Evolutionary conservation across 1,140 invertebrate genomes (phyloP).

Genomic region (Trissolcus basalis): DNA sequence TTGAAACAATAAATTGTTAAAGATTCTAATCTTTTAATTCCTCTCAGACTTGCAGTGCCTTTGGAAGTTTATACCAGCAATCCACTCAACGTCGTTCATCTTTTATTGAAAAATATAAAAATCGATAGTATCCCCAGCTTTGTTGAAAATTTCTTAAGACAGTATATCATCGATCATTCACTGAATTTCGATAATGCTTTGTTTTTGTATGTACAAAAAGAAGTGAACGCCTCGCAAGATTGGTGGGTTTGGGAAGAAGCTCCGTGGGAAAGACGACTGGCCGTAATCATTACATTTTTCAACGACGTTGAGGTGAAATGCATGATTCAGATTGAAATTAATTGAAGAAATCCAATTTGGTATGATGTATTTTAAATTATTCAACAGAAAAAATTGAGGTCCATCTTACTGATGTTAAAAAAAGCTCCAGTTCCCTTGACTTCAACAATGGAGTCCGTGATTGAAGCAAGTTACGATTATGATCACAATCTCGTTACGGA

Average conservation of each 20-base stretch:
- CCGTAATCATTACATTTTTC: slow-evolving; percentile 61
- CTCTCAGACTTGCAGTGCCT: slow-evolving; percentile 54
- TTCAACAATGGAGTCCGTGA: slow-evolving; percentile 57
- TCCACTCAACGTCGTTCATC: slow-evolving; percentile 61
- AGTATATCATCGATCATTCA: slow-evolving; percentile 67
- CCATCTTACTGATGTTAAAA: slow-evolving; percentile 63
- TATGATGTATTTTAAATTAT: too few relatives aligned
- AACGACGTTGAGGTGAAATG: slow-evolving; percentile 62
- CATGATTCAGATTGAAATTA: not conserved
- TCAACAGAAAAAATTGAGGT: slow-evolving; percentile 62
- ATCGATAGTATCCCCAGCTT: slow-evolving; percentile 61
- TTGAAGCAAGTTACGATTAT: slow-evolving; percentile 57
- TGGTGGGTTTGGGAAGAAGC: slow-evolving; percentile 69
- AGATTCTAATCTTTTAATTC: too few relatives aligned
- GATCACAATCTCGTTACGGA: slow-evolving; percentile 62
- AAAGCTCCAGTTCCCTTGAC: slow-evolving; percentile 70
- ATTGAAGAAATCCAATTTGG: too few relatives aligned
- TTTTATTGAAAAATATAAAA: slow-evolving; percentile 63
- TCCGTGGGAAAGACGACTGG: slow-evolving; percentile 66
- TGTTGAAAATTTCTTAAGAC: slow-evolving; percentile 62
- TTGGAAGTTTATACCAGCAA: slow-evolving; percentile 62
- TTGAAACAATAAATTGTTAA: too few relatives aligned
- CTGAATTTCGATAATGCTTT: slow-evolving; percentile 65
- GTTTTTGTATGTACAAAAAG: slow-evolving; percentile 50
- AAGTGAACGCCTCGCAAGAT: slow-evolving; percentile 59